phyloP scores from a whole-genome alignment of 1,140 invertebrate species.

The Subanguina moxae region DNA sequence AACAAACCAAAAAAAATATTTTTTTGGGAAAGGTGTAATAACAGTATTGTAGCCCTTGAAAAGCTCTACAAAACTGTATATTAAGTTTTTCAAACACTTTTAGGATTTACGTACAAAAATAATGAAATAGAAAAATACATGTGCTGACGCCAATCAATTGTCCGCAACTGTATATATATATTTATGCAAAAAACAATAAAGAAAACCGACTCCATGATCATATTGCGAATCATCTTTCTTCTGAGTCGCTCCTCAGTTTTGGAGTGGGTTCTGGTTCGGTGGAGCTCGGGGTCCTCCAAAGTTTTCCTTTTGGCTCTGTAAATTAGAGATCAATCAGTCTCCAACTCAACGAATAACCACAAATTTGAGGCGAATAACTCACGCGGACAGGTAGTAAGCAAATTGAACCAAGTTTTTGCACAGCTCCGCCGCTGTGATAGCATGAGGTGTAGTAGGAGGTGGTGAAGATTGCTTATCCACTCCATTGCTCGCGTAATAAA shows the following conservation, averaged over 20 bases:
- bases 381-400: constrained; percentile 65
- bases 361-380: constrained; percentile 12
- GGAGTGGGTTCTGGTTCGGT: constrained; percentile 64
- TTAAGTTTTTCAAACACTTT: no score
- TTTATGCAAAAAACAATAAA: no score
- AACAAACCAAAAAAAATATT: no score
- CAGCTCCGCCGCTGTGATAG: constrained; percentile 61
- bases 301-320: constrained; percentile 74
- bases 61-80: no score
- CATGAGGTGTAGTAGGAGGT: neutral
- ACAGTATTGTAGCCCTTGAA: no score
- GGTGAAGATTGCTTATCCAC: no score
- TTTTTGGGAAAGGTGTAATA: no score
- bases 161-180: no score
- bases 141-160: no score
- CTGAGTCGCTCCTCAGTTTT: constrained; percentile 68
- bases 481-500: no score
- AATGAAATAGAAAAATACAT: no score
- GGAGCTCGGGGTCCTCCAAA: constrained; percentile 76
- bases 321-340: constrained; percentile 57
- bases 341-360: neutral
- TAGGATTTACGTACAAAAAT: no score
- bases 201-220: constrained; percentile 63
- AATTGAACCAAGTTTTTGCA: constrained; percentile 76
- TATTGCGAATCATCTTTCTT: constrained; percentile 71